Percentiles rank a stretch among this genome's conserved stretches.
Evolutionary conservation across 2,113 vertebrate genomes (phyloP).

Genomic region (Orcinus orca): DNA sequence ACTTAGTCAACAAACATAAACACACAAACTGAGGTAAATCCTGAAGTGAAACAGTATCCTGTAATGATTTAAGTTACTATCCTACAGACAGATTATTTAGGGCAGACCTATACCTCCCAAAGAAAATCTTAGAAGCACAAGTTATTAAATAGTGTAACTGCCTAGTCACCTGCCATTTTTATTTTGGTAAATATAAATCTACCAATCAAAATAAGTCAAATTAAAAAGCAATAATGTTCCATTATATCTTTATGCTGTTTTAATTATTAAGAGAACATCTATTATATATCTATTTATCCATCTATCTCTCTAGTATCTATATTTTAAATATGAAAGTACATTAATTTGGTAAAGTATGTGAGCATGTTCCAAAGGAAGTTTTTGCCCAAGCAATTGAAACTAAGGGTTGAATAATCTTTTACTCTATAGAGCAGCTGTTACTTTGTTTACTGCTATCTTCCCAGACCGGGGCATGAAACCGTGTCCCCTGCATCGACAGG

Average conservation of each 20-base stretch:
- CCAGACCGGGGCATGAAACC: too few relatives aligned
- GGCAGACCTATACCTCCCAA: fast-evolving
- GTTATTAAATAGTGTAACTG: not conserved
- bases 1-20: not conserved
- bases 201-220: not conserved
- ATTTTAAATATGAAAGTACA: not conserved
- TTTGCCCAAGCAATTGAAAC: not conserved
- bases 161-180: not conserved
- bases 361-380: not conserved
- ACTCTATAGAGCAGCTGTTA: not conserved
- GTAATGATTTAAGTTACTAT: not conserved
- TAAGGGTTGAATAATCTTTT: not conserved
- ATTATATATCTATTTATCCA: not conserved
- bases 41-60: not conserved
- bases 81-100: not conserved
- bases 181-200: not conserved
- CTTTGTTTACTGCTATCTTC: not conserved
- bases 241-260: not conserved
- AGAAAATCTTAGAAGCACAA: not conserved
- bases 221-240: not conserved
- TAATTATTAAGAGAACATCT: not conserved
- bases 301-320: not conserved
- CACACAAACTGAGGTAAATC: not conserved
- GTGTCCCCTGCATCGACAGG: too few relatives aligned
- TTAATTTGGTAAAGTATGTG: not conserved